Evolutionary conservation across 2,797 vertebrate genomes (phyloP), one percentile per base, ranked within the genome.

Genomic region (Sebastes umbrosus): DNA sequence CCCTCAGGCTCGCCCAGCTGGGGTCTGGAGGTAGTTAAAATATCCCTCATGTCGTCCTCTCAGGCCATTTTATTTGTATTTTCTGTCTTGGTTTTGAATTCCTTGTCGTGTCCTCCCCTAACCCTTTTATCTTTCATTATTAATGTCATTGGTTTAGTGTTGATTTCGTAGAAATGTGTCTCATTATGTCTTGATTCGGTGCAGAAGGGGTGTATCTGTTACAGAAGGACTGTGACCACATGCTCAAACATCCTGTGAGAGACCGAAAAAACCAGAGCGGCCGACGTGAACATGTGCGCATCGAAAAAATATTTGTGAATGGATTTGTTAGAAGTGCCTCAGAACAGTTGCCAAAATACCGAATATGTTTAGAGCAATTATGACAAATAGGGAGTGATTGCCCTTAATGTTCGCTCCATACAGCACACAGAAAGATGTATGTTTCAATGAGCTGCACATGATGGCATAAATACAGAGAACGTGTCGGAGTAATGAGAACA

Each of bases 21-120:
- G 81, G 77, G 84, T 91, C 89, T 93, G 90, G 87, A 88, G 76
- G 69, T 87, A 75, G 77, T 93, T 90, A 89, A 80, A 80, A 81
- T 58, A 25, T 79, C 58, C 31, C 67, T 65, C 63, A 55, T 82
- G 25, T 43, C 50, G 8, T 65, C 65, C 8, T 20, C 55, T 73
- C 13, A 20, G 43, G 43, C 43, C 39, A 16, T 77, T 34, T 36
- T 52, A 74, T 80, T 82, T 58, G 70, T 62, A 22, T 34, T 65
- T 34, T 65, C 29, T 79, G 39, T 65, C 11, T 72, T 67, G 57
- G 58, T 78, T 66, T 75, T 63, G 18, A 34, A 14, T 46, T 58
- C 65, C 62, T 62, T 32, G 6, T 29, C 32, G 57, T 77, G 68
- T 58, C 71, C 70, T 80, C 46, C 52, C 16, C n/a, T 3, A 27